Conservation (phyloP, 2,113 vertebrate genomes). For the Indicator indicator region DNA sequence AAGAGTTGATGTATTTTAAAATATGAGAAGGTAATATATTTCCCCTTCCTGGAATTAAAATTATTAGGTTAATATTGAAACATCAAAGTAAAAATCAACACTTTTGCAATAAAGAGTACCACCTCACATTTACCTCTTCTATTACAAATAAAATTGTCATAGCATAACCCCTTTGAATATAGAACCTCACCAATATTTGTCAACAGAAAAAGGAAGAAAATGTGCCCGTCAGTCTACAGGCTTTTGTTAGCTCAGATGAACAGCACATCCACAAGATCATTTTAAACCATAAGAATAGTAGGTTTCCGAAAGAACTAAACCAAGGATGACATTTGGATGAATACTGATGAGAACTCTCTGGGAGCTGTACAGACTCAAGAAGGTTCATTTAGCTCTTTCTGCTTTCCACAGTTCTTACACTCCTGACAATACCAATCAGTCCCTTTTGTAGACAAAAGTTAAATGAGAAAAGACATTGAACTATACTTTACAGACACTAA, state of each 20-base stretch:
- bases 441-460: not conserved
- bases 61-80: not conserved
- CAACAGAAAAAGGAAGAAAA: constrained; percentile 13
- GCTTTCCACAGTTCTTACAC: not conserved
- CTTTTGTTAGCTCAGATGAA: constrained; percentile 44
- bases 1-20: not conserved
- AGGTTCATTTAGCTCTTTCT: not conserved
- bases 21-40: not conserved
- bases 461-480: not conserved
- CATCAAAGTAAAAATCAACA: not conserved
- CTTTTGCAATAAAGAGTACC: not conserved
- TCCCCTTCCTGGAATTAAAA: not conserved
- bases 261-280: not conserved
- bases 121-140: not conserved
- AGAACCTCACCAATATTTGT: not conserved
- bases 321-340: constrained; percentile 18
- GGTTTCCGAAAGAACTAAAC: constrained; percentile 11
- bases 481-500: not conserved
- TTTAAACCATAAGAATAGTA: not conserved
- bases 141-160: not conserved
- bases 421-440: not conserved
- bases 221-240: not conserved
- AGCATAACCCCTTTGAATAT: not conserved
- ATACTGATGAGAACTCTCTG: not conserved
- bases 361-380: not conserved